Evolutionary conservation across 2,888 invertebrate genomes (phyloP).

Genomic region (Ochropleura plecta): DNA sequence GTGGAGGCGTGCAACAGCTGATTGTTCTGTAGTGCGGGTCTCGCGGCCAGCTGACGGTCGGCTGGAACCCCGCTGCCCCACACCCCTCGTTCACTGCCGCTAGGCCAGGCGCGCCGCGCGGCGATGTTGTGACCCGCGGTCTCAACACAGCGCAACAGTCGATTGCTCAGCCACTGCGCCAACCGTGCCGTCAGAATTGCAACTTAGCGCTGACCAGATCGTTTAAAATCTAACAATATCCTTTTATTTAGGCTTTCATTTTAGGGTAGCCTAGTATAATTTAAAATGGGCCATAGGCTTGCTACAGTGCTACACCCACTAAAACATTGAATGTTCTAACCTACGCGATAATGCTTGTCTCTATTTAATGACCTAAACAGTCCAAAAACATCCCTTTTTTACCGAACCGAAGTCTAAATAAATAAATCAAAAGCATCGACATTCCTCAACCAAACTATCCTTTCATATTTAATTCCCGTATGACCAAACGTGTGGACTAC

Average conservation of each 20-base stretch:
- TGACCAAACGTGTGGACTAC: slow-evolving; percentile 13
- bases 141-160: too few species aligned
- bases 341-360: background rate
- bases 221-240: background rate
- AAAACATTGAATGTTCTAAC: background rate
- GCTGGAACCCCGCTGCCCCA: too few species aligned
- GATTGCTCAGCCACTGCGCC: too few species aligned
- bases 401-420: background rate
- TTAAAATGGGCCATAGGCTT: background rate
- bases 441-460: slow-evolving; percentile 3
- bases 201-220: background rate
- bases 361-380: background rate
- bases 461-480: slow-evolving; percentile 29
- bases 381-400: background rate
- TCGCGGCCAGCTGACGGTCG: too few species aligned
- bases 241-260: background rate
- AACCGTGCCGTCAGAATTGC: too few species aligned
- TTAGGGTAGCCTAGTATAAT: background rate
- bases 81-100: too few species aligned
- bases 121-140: too few species aligned
- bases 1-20: too few species aligned
- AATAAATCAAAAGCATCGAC: slow-evolving; percentile 27
- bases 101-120: too few species aligned
- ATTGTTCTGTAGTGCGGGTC: too few species aligned
- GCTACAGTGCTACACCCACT: background rate